Percentiles rank a stretch among this genome's conserved stretches.
Conservation (phyloP, 2,888 invertebrate species). For the Aporophyla nigra region DNA sequence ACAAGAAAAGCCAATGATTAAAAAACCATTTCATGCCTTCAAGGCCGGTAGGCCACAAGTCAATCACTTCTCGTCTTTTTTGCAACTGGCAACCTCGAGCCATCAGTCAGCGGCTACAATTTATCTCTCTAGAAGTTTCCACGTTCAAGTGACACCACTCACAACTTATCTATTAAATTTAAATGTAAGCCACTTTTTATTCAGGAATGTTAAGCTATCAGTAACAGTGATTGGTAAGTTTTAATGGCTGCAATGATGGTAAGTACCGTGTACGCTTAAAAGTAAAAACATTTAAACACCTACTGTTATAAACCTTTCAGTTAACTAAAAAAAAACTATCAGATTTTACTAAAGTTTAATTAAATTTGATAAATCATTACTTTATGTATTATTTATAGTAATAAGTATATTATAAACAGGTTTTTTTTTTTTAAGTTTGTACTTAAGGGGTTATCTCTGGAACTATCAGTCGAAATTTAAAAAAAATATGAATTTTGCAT, state of each 20-base stretch:
- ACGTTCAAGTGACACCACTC: slow-evolving; percentile 73
- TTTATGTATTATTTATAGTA: too few relatives aligned
- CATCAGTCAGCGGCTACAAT: slow-evolving; percentile 71
- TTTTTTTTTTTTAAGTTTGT: too few relatives aligned
- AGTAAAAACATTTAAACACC: not conserved
- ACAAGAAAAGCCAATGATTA: slow-evolving; percentile 4
- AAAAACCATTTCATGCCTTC: slow-evolving; percentile 37
- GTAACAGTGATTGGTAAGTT: not conserved
- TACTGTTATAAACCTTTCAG: not conserved
- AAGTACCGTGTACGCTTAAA: not conserved
- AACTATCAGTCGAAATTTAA: too few relatives aligned
- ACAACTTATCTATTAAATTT: slow-evolving; percentile 75
- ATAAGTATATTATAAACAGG: too few relatives aligned
- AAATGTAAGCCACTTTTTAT: slow-evolving; percentile 61
- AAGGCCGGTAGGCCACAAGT: slow-evolving; percentile 19
- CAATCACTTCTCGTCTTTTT: slow-evolving; percentile 57
- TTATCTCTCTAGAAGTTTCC: slow-evolving; percentile 73
- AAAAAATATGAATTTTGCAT: too few relatives aligned
- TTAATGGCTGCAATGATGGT: not conserved
- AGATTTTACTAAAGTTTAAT: not conserved
- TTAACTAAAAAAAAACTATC: not conserved
- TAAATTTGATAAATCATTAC: too few relatives aligned
- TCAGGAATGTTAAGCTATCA: slow-evolving; percentile 26
- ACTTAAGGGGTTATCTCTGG: too few relatives aligned
- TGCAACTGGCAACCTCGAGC: slow-evolving; percentile 33